Base-by-base conservation (phyloP, 2,113 vertebrate species). In the Alligator mississippiensis region DNA sequence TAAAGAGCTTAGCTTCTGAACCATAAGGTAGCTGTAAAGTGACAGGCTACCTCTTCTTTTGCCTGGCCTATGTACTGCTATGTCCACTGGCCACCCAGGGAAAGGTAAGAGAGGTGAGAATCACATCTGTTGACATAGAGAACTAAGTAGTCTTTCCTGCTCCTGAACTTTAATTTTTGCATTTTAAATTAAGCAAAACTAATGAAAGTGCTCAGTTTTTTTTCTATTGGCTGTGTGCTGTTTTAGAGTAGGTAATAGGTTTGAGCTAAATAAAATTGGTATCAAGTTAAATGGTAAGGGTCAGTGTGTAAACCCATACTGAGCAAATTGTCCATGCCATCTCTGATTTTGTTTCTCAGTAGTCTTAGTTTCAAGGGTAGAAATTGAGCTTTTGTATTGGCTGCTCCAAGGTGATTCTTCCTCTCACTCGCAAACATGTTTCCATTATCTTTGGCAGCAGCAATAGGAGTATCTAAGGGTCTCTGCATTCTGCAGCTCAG, bases 121-220 rank as follows among this genome's bases (percentile, higher is more conserved):
- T 60, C 34, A 80, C 14, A 3, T 1, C 13, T 38, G 11, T 27
- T 79, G 79, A 80, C 30, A 61, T 34, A 90, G 83, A 89, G 76
- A 92, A 62, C 61, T 84, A 66, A 16, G 88, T 21, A 84, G 76
- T 94, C 62, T n/a, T 86, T 75, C 79, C 93, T 93, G 92, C 89
- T 93, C 68, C 94, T 92, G 70, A 92, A 93, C 82, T 97, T 97
- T 95, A 96, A 93, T 95, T 96, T 96, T 95, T 96, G 96, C 96
- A 94, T 96, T 97, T 96, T 96, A 97, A 96, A 94, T 94, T 95
- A 95, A 96, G 96, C 92, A 96, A 96, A 96, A 85, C 95, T 88
- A 80, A 92, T 90, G 93, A 93, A 95, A 96, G 89, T 66, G 96
- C 94, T 95, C 94, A 96, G 93, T 78, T 93, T 93, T 47, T 62